phyloP scores from a whole-genome alignment of 2,797 vertebrate species.

The Antrozous pallidus region DNA sequence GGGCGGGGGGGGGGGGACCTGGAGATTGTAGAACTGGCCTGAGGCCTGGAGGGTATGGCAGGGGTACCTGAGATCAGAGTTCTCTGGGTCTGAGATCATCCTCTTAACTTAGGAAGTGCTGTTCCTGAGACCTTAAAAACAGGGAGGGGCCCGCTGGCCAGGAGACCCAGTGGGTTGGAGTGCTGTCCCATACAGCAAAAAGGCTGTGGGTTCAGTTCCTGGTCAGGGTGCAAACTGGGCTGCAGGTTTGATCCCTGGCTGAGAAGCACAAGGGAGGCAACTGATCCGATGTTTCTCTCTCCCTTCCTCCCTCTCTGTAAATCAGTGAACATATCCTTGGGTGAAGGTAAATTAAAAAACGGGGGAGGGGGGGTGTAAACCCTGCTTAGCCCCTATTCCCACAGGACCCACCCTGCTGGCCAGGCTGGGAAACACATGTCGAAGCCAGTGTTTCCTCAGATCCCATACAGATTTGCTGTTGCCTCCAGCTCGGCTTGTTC shows the following conservation, averaged over 20 bases:
- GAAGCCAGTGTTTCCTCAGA: background rate
- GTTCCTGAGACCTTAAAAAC: background rate
- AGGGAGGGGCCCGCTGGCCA: background rate
- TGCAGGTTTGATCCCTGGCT: background rate
- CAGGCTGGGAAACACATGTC: background rate
- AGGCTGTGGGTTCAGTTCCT: background rate
- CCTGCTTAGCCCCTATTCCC: background rate
- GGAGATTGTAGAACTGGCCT: background rate
- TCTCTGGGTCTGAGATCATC: background rate
- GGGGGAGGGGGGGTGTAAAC: background rate
- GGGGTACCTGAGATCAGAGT: background rate
- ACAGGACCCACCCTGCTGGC: background rate
- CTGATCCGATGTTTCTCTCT: background rate
- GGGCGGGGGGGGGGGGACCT: background rate
- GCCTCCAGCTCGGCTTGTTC: background rate
- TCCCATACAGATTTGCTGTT: background rate
- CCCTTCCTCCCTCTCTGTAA: background rate
- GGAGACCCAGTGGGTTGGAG: background rate
- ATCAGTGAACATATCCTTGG: background rate
- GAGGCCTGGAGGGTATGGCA: background rate
- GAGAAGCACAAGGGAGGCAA: background rate
- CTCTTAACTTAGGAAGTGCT: background rate
- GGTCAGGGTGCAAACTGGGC: background rate
- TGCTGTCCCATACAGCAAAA: background rate
- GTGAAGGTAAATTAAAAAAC: background rate